Evolutionary conservation across 1,140 invertebrate species (phyloP).

Genomic region (Holotrichia oblita): DNA sequence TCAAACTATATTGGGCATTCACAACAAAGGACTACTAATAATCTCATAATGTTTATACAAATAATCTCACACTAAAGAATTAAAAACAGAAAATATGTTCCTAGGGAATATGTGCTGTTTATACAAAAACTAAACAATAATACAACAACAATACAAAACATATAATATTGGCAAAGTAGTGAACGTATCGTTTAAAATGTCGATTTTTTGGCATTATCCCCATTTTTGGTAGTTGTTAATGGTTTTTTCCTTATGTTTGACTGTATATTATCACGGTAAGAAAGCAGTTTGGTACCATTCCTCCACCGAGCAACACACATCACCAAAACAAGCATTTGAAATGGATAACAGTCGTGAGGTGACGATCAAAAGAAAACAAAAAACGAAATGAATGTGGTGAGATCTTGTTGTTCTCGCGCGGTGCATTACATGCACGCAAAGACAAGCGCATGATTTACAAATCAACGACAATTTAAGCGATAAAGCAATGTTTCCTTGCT

Average conservation of each 20-base stretch:
- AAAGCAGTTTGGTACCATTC: slow-evolving; percentile 16
- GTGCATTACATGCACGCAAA: slow-evolving; percentile 31
- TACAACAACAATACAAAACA: no score
- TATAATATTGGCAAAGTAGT: no score
- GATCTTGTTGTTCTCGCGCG: slow-evolving; percentile 4
- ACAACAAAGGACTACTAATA: no score
- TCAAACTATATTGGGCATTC: no score
- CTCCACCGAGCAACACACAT: slow-evolving; percentile 20
- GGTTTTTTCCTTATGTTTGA: neutral
- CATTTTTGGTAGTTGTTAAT: no score
- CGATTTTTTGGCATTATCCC: no score
- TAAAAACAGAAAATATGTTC: no score
- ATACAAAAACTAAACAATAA: no score
- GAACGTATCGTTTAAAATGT: no score
- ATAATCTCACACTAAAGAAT: no score
- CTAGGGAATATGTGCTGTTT: no score
- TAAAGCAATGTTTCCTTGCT: neutral
- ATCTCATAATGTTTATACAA: no score
- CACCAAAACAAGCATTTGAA: slow-evolving; percentile 17
- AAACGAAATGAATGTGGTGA: slow-evolving; percentile 3
- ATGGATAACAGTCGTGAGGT: slow-evolving; percentile 21
- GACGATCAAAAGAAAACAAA: slow-evolving; percentile 18
- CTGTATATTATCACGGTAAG: neutral
- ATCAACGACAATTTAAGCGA: slow-evolving; percentile 11
- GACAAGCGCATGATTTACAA: slow-evolving; percentile 27